Base-by-base conservation (phyloP, 92 coral and sea anemone genomes). In the Porites cylindrica region DNA sequence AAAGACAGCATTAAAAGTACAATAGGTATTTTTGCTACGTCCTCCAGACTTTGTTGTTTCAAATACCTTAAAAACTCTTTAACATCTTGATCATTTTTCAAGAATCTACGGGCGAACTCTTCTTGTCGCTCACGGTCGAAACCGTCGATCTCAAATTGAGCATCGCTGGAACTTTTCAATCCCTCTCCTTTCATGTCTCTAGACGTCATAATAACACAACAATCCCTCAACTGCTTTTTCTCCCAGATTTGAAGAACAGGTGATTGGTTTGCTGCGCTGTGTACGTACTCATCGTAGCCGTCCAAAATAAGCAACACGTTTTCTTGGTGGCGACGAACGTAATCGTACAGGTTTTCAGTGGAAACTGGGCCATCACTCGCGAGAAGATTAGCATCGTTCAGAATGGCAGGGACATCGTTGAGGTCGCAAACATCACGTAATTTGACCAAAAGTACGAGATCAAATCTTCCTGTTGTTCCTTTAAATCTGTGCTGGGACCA, bases 11-110 rank as follows among this genome's bases (percentile, higher is more conserved):
- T 77, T 29, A 77, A 23, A 43, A 56, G 11, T 4, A 76, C 20
- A 59, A 76, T 65, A 13, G 80, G 80, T 58, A 76, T 76, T 56
- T 76, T 50, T 12, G 80, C 80, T 51, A 76, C 0, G 21, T 13
- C 66, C 1, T 16, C 13, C 20, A 76, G 66, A 11, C 4, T 13
- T 54, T 59, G 32, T 54, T 76, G 21, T 2, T 6, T 1, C 66
- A 76, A 26, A 23, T 76, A 56, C 0, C 1, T 1, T 0, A 5
- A 8, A 76, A 76, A 76, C 51, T 76, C 51, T 14, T 23, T 0
- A 54, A 58, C 51, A 23, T 76, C 51, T 23, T 76, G 7, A 21
- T 58, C 52, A 21, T 1, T 51, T 76, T 11, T 24, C 52, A 76
- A 17, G 29, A 76, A 23, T 18, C 53, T 76, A 1, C 51, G 16